phyloP scores from a whole-genome alignment of 2,888 invertebrate species.

The Athripsodes cinereus region DNA sequence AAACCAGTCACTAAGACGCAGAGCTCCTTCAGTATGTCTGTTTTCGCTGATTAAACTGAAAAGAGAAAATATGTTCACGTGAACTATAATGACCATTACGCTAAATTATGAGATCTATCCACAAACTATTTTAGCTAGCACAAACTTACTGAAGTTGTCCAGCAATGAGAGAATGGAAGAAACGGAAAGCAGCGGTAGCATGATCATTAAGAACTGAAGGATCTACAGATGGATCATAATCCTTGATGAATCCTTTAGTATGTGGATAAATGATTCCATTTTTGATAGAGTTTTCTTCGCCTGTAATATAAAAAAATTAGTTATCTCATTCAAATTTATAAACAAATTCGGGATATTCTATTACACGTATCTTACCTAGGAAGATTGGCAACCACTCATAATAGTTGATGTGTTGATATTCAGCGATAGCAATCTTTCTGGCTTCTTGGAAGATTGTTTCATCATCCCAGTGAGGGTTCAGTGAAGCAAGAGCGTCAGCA shows the following conservation, averaged over 20 bases:
- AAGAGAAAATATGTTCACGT: background rate
- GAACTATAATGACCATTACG: too few species aligned
- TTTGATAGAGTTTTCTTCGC: conserved; percentile 54
- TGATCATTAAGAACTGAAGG: conserved; percentile 64
- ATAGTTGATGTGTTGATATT: conserved; percentile 68
- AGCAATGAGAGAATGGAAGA: conserved; percentile 65
- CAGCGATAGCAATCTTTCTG: conserved; percentile 60
- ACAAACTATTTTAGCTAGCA: too few species aligned
- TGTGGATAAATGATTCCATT: conserved; percentile 59
- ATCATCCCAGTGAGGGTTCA: conserved; percentile 74
- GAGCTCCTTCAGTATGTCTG: conserved; percentile 46
- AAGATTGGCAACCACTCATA: conserved; percentile 73
- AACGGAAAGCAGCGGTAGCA: conserved; percentile 66
- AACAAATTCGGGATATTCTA: background rate
- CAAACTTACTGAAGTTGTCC: conserved; percentile 60
- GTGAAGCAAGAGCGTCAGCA: conserved; percentile 49
- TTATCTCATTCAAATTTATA: background rate
- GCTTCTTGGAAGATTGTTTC: conserved; percentile 70
- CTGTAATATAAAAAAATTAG: conserved; percentile 32
- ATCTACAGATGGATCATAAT: conserved; percentile 60
- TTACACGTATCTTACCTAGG: conserved; percentile 47
- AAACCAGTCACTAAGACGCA: conserved; percentile 68
- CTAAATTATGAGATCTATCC: too few species aligned
- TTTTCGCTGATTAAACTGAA: conserved; percentile 54
- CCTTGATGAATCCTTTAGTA: conserved; percentile 53